Evolutionary conservation across 2,797 vertebrate species (phyloP).

Genomic region (Chaunax sp.): DNA sequence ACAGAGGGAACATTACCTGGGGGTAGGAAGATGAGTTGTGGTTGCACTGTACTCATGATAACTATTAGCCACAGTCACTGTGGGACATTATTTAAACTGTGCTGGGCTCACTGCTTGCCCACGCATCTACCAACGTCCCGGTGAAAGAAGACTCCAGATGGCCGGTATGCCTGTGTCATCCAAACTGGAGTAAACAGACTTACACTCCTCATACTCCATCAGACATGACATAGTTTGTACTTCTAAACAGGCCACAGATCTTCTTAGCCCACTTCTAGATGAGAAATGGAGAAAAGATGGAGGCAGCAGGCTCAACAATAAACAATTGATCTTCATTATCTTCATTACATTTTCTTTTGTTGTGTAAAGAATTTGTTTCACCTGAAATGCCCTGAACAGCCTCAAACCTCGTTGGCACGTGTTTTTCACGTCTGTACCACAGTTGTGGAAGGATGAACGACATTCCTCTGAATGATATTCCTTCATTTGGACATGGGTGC

Average conservation of each 20-base stretch:
- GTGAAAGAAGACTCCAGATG: conserved; percentile 61
- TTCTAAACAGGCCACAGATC: conserved; percentile 55
- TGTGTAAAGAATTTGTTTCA: too few species aligned
- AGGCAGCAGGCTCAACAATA: conserved; percentile 1
- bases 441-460: too few species aligned
- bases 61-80: conserved; percentile 20
- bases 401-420: too few species aligned
- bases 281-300: conserved; percentile 4
- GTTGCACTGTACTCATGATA: conserved; percentile 20
- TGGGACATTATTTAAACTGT: conserved; percentile 47
- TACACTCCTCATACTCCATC: conserved; percentile 39
- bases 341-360: too few species aligned
- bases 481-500: too few species aligned
- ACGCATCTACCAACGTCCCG: conserved; percentile 41
- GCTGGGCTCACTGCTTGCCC: conserved; percentile 37
- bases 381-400: too few species aligned
- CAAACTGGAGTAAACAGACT: conserved; percentile 58
- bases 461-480: too few species aligned
- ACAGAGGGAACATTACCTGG: conserved; percentile 25
- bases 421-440: too few species aligned
- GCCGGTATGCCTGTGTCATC: conserved; percentile 46
- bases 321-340: conserved; percentile 11
- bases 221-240: conserved; percentile 53
- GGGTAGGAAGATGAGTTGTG: conserved; percentile 8
- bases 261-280: conserved; percentile 49